phyloP scores from a whole-genome alignment of 2,113 vertebrate genomes.

The Siniperca knerii region DNA sequence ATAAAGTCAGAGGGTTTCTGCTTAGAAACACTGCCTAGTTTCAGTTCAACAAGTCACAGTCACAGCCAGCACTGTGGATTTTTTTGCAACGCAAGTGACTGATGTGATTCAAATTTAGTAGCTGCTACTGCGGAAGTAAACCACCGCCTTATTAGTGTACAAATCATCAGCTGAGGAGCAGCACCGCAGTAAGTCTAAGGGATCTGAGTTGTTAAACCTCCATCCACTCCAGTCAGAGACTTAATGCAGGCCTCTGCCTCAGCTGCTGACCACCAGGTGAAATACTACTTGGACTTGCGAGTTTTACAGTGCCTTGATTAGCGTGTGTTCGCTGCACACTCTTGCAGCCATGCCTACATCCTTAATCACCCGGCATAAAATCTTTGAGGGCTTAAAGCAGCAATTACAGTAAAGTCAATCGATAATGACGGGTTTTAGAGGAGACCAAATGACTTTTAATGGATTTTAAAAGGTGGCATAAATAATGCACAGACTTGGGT shows the following conservation, averaged over 20 bases:
- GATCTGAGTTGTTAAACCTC: constrained; percentile 39
- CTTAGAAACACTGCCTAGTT: not conserved
- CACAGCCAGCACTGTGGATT: not conserved
- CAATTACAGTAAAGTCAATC: constrained; percentile 85
- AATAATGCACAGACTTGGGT: constrained; percentile 81
- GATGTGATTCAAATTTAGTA: constrained; percentile 15
- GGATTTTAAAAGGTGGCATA: constrained; percentile 83
- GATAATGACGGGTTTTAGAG: constrained; percentile 84
- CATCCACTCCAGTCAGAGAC: constrained; percentile 9
- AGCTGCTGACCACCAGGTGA: constrained; percentile 54
- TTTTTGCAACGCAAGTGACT: not conserved
- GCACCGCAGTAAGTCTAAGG: not conserved
- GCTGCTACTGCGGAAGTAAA: constrained; percentile 4
- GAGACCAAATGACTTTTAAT: constrained; percentile 80
- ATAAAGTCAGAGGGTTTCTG: not conserved
- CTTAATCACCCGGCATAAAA: constrained; percentile 82
- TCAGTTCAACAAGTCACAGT: not conserved
- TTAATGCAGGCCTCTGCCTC: constrained; percentile 8
- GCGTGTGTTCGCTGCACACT: constrained; percentile 54
- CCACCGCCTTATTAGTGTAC: constrained; percentile 4
- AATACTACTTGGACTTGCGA: constrained; percentile 62
- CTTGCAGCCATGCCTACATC: constrained; percentile 55
- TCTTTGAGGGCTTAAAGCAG: constrained; percentile 81
- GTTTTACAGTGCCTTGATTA: constrained; percentile 73
- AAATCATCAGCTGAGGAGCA: constrained; percentile 36